Evolutionary conservation across 2,888 invertebrate genomes (phyloP).

Genomic region (Beris chalybata): DNA sequence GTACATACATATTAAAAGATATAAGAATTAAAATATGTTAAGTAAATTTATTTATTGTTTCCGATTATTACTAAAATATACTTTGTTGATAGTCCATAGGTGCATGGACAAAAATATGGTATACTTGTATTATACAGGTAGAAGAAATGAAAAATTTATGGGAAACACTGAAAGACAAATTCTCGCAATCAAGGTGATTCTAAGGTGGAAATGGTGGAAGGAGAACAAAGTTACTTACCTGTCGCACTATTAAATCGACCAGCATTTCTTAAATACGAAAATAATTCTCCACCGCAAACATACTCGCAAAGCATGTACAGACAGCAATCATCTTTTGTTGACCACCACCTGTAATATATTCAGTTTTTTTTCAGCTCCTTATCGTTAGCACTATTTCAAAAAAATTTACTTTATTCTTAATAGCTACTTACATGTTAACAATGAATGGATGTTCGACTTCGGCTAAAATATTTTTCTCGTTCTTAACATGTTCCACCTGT

Average conservation of each 20-base stretch:
- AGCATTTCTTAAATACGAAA: constrained; percentile 90
- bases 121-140: too few species aligned
- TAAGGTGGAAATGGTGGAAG: too few species aligned
- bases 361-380: not conserved
- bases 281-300: constrained; percentile 94
- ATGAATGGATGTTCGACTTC: constrained; percentile 95
- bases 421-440: constrained; percentile 79
- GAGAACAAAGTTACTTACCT: constrained; percentile 57
- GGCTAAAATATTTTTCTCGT: constrained; percentile 90
- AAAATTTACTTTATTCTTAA: not conserved
- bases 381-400: constrained; percentile 1
- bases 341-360: constrained; percentile 75
- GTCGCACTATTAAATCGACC: constrained; percentile 86
- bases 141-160: too few species aligned
- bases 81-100: too few species aligned
- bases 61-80: too few species aligned
- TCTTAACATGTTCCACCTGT: constrained; percentile 97
- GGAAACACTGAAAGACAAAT: too few species aligned
- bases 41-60: too few species aligned
- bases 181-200: too few species aligned
- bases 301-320: constrained; percentile 98
- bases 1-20: too few species aligned
- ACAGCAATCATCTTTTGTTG: constrained; percentile 84
- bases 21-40: too few species aligned
- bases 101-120: too few species aligned